Base-by-base conservation (phyloP, 2,888 invertebrate genomes). In the Caenorhabditis doughertyi region DNA sequence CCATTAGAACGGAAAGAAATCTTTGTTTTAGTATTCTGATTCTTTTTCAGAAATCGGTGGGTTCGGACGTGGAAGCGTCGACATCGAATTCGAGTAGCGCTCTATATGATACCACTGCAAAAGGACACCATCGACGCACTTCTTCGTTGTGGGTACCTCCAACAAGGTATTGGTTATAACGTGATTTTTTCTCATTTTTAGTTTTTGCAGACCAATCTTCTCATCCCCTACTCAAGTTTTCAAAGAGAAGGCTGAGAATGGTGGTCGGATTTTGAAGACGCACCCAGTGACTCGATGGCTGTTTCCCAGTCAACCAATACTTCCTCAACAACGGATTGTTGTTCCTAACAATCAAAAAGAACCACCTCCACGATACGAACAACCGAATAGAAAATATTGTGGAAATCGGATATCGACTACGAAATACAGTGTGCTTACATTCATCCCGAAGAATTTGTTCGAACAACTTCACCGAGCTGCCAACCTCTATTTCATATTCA, bases 391-490 rank as follows among this genome's bases (percentile, higher is more conserved):
- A 49, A 65, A 81, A 58, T 94, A 95, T 92, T 94, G 95, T 89
- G 94, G 95, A 92, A 97, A 97, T 92, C 92, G 95, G 93, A 95
- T 97, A 92, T 94, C 96, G 92, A 97, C 97, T 92, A 97, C 97
- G 72, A 97, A 98, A 93, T 98, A 98, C 93, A 97, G 97, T 27
- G 92, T 96, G 79, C 93, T 97, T 87, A 97, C 96, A 89, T 98
- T 98, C 93, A 93, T 98, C 92, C 98, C 98, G 77, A 96, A 97
- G 93, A 98, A 98, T 93, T 94, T 98, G 83, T 94, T 97, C 93
- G 97, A 98, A 93, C 90, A 98, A 93, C 97, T 98, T 93, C 97
- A 97, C 93, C 95, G 98, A 79, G 96, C 97, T 91, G 98, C 98
- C 85, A 98, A 98, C 94, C 94, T 98, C 92, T 98, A 98, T 94